A percentile compares a stretch with the other conserved stretches of the same genome.
Conservation (phyloP, 2,888 invertebrate genomes). For the Yponomeuta malinellus region DNA sequence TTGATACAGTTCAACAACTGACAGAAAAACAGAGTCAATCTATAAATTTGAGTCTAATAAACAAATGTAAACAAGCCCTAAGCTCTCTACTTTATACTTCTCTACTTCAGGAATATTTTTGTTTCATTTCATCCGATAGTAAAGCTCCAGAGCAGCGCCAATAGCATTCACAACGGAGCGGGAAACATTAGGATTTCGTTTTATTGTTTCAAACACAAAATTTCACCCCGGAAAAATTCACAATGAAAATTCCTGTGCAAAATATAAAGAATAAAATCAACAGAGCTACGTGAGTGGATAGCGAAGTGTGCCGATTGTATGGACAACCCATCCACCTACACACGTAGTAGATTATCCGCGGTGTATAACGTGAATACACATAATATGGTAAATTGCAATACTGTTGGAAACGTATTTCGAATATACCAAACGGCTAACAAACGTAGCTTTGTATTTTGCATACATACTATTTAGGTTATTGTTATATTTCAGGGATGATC, state of each 20-base stretch:
- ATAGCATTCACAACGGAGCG: background rate
- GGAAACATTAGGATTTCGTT: background rate
- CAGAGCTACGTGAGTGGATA: background rate
- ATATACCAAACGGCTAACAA: too few species aligned
- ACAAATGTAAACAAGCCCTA: too few species aligned
- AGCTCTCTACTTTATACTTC: too few species aligned
- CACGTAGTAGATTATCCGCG: background rate
- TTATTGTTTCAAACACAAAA: background rate
- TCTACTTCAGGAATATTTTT: background rate
- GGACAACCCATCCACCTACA: background rate
- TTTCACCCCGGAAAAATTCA: background rate
- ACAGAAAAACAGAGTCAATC: too few species aligned
- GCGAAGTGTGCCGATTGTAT: background rate
- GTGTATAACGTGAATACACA: background rate
- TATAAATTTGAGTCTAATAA: too few species aligned
- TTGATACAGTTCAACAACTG: too few species aligned
- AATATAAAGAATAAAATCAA: constrained; percentile 2
- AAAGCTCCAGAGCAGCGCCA: background rate
- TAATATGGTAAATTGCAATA: background rate
- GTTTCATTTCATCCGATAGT: background rate
- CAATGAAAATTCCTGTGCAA: background rate
- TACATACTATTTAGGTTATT: background rate
- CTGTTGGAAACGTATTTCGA: background rate
- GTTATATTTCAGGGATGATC: background rate
- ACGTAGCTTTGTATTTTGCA: background rate